Conservation (phyloP, 2,888 invertebrate species). For the Erannis defoliaria region DNA sequence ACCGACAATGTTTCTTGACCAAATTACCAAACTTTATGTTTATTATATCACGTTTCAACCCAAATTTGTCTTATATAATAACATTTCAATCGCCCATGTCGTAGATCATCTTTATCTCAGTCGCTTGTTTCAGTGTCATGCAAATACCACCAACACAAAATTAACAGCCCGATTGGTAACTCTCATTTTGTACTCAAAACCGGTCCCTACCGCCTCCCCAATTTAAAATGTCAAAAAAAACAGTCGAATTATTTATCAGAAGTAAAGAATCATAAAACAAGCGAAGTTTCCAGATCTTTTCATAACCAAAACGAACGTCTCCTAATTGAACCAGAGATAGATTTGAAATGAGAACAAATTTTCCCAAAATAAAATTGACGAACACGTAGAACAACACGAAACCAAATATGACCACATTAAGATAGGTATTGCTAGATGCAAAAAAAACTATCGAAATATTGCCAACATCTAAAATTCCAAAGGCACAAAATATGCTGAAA, state of each 20-base stretch:
- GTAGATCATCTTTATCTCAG: not conserved
- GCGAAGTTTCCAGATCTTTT: conserved; percentile 1
- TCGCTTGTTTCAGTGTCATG: conserved; percentile 6
- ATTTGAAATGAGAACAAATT: not conserved
- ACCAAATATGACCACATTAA: conserved; percentile 5
- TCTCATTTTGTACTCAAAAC: conserved; percentile 60
- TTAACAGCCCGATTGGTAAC: conserved; percentile 72
- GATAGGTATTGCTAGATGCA: conserved; percentile 13
- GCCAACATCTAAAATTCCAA: conserved; percentile 34
- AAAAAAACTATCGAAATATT: conserved; percentile 21
- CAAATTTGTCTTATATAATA: not conserved
- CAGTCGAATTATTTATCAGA: not conserved
- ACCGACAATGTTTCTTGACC: too few relatives aligned
- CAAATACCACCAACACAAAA: conserved; percentile 32
- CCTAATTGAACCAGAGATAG: too few relatives aligned
- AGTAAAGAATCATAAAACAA: not conserved
- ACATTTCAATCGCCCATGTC: not conserved
- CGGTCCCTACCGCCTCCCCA: conserved; percentile 40
- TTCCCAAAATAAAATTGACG: not conserved
- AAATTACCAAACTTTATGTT: too few relatives aligned
- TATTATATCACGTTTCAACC: too few relatives aligned
- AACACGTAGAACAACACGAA: not conserved
- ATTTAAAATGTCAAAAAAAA: conserved; percentile 15
- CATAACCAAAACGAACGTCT: not conserved
- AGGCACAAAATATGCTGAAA: conserved; percentile 37